phyloP scores from a whole-genome alignment of 2,888 invertebrate genomes.

The Hirtodrosophila trivittata region DNA sequence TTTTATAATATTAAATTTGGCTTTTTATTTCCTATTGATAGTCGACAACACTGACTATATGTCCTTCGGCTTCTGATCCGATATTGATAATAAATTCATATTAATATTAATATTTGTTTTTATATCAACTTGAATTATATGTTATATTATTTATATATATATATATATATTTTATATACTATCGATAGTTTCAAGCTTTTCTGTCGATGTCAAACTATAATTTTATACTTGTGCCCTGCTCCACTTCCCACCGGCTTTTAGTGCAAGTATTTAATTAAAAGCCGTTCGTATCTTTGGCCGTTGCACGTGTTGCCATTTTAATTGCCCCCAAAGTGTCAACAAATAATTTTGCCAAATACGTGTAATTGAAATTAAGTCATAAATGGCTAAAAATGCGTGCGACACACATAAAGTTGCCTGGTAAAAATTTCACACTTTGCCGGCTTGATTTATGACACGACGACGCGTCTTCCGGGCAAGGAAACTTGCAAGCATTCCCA shows the following conservation, averaged over 20 bases:
- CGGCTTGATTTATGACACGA: conserved; percentile 70
- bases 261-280: conserved; percentile 22
- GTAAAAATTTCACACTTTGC: conserved; percentile 73
- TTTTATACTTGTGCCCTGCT: too few species aligned
- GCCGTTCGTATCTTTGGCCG: conserved; percentile 22
- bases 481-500: conserved; percentile 62
- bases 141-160: too few species aligned
- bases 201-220: too few species aligned
- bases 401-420: conserved; percentile 52
- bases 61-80: too few species aligned
- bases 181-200: too few species aligned
- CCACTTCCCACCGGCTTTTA: neutral
- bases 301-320: conserved; percentile 77
- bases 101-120: too few species aligned
- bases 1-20: too few species aligned
- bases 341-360: conserved; percentile 77
- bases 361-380: conserved; percentile 78
- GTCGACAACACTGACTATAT: too few species aligned
- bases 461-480: conserved; percentile 46
- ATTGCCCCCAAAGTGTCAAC: conserved; percentile 70
- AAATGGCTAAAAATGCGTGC: conserved; percentile 73
- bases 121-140: too few species aligned
- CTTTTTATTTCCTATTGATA: too few species aligned
- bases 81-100: too few species aligned
- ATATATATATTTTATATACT: too few species aligned